Conservation (phyloP, 2,113 vertebrate species). For the Climacteris rufus region DNA sequence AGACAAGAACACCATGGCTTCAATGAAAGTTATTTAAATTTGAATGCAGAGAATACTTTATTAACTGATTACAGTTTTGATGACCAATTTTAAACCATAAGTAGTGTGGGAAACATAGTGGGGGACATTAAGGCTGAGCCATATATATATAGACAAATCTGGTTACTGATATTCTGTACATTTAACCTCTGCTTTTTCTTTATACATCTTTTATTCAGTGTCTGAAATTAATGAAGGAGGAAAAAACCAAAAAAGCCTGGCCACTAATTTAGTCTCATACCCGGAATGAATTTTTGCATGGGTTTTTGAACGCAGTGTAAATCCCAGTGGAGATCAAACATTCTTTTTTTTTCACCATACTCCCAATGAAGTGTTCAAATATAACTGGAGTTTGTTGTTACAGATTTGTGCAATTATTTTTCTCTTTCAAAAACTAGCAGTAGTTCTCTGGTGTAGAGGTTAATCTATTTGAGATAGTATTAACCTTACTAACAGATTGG, state of each 20-base stretch:
- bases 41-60: slow-evolving; percentile 86
- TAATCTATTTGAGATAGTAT: slow-evolving; percentile 28
- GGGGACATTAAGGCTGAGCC: slow-evolving; percentile 72
- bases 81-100: slow-evolving; percentile 72
- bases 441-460: not conserved
- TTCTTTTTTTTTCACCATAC: not conserved
- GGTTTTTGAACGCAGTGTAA: slow-evolving; percentile 4
- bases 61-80: slow-evolving; percentile 81
- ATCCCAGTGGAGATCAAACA: not conserved
- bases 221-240: slow-evolving; percentile 39
- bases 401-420: slow-evolving; percentile 32
- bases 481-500: slow-evolving; percentile 50
- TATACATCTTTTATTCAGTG: slow-evolving; percentile 65
- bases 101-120: slow-evolving; percentile 73
- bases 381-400: slow-evolving; percentile 5
- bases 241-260: not conserved
- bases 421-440: slow-evolving; percentile 54
- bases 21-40: slow-evolving; percentile 58
- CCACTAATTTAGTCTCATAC: slow-evolving; percentile 3
- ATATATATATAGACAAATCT: slow-evolving; percentile 70
- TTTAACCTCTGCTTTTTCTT: slow-evolving; percentile 62
- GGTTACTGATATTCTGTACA: slow-evolving; percentile 73
- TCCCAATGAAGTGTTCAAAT: not conserved
- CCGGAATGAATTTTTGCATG: not conserved
- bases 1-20: slow-evolving; percentile 27